These are phyloP conservation scores for Pseudochromis fuscus DNA, from an alignment of 2,797 vertebrate genomes.

Conservation along the genomic window DNA sequence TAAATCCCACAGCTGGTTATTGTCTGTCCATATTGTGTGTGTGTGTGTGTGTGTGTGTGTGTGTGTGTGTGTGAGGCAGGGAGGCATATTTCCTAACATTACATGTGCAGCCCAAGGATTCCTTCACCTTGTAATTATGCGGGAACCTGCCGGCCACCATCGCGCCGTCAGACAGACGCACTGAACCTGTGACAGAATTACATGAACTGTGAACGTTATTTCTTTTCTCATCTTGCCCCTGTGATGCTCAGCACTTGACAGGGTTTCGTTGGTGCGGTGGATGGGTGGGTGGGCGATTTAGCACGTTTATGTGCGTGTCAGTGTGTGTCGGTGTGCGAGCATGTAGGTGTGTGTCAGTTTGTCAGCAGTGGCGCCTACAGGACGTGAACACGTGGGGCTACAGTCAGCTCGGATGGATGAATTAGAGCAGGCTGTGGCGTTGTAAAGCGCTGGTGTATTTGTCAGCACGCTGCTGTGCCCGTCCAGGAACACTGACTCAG, in stretches of 20 bases:
- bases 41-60: slow-evolving; percentile 18
- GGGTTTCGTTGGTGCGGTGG: slow-evolving; percentile 40
- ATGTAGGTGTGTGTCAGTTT: slow-evolving; percentile 75
- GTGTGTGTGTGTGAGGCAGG: slow-evolving; percentile 28
- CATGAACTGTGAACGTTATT: slow-evolving; percentile 58
- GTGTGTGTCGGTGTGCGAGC: slow-evolving; percentile 61
- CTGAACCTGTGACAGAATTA: slow-evolving; percentile 55
- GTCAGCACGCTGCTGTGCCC: slow-evolving; percentile 57
- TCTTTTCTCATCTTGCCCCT: slow-evolving; percentile 51
- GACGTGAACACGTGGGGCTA: slow-evolving; percentile 58
- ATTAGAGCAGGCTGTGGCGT: slow-evolving; percentile 64
- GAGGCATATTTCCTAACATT: slow-evolving; percentile 42
- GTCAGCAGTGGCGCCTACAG: slow-evolving; percentile 73
- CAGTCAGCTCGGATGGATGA: slow-evolving; percentile 62
- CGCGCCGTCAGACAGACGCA: slow-evolving; percentile 50
- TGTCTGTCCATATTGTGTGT: no score
- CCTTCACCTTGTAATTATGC: slow-evolving; percentile 63
- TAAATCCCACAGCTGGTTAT: slow-evolving; percentile 21
- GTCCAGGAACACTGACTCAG: slow-evolving; percentile 76
- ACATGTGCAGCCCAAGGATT: slow-evolving; percentile 51
- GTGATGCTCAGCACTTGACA: slow-evolving; percentile 61
- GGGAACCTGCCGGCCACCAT: slow-evolving; percentile 47
- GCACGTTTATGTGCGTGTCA: slow-evolving; percentile 57
- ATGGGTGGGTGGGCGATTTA: slow-evolving; percentile 53
- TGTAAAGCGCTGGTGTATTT: slow-evolving; percentile 71